Evolutionary conservation across 2,888 invertebrate genomes (phyloP).

Genomic region (Onthophagus sagittarius): DNA sequence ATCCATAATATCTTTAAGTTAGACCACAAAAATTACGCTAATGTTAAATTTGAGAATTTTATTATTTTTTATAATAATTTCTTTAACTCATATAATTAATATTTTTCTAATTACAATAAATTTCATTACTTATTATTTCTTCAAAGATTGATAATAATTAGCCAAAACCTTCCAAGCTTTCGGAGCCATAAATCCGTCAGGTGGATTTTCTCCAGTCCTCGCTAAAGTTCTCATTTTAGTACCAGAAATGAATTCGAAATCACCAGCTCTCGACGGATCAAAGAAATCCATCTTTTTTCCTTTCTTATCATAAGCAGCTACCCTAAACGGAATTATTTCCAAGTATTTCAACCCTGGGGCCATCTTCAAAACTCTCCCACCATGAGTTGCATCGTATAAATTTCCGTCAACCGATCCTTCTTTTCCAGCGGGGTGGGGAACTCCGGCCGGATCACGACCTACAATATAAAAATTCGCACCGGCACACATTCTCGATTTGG

Average conservation of each 20-base stretch:
- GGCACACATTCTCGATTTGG: slow-evolving; percentile 87
- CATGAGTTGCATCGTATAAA: slow-evolving; percentile 89
- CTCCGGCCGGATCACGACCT: slow-evolving; percentile 94
- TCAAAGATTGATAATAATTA: slow-evolving; percentile 72
- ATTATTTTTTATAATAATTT: too few species aligned
- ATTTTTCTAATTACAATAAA: neutral
- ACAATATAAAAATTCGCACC: slow-evolving; percentile 98
- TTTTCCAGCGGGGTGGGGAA: slow-evolving; percentile 77
- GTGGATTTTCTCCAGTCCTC: slow-evolving; percentile 78
- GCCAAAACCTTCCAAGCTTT: slow-evolving; percentile 87
- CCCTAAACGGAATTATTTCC: slow-evolving; percentile 94
- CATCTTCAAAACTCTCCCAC: slow-evolving; percentile 82
- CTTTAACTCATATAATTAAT: too few species aligned
- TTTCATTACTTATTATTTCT: slow-evolving; percentile 30
- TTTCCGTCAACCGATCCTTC: slow-evolving; percentile 63
- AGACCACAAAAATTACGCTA: too few species aligned
- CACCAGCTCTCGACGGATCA: slow-evolving; percentile 79
- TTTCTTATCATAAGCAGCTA: slow-evolving; percentile 93
- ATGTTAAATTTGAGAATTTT: too few species aligned
- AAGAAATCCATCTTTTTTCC: slow-evolving; percentile 86
- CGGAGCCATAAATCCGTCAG: slow-evolving; percentile 94
- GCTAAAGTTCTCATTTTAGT: slow-evolving; percentile 87
- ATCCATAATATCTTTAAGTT: too few species aligned
- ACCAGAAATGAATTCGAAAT: slow-evolving; percentile 94
- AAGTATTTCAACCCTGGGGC: slow-evolving; percentile 87